Percentiles rank a stretch among this genome's conserved stretches.
Conservation (phyloP, 2,888 invertebrate genomes). For the Drosophila buzzatii region DNA sequence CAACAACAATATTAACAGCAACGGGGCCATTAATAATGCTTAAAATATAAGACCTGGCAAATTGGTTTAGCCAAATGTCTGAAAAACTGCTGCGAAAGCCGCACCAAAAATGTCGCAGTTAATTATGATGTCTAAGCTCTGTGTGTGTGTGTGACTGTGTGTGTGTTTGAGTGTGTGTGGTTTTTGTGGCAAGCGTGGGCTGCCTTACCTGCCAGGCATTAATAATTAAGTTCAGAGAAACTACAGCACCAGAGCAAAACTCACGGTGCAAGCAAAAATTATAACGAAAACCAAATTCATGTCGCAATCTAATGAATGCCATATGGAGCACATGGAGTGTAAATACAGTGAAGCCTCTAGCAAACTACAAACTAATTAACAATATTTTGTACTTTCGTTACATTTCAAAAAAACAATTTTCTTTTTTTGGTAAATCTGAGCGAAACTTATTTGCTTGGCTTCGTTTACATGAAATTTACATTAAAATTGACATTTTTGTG, state of each 20-base stretch:
- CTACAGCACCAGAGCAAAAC: background rate
- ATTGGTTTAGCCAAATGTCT: constrained; percentile 67
- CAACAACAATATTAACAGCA: constrained; percentile 25
- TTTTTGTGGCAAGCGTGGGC: constrained; percentile 11
- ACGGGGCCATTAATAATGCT: constrained; percentile 72
- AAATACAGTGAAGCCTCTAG: constrained; percentile 12
- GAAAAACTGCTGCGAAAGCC: constrained; percentile 49
- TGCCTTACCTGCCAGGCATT: constrained; percentile 47
- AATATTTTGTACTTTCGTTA: constrained; percentile 18
- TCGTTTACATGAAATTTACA: constrained; percentile 67
- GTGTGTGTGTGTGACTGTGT: background rate
- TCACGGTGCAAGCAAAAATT: constrained; percentile 8
- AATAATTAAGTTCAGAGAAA: constrained; percentile 51
- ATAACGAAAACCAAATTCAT: constrained; percentile 11
- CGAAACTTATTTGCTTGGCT: constrained; percentile 55
- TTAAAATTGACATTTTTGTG: constrained; percentile 71
- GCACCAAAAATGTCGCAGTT: constrained; percentile 68
- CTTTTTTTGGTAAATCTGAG: constrained; percentile 13
- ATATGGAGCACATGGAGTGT: background rate
- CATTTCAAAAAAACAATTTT: constrained; percentile 2
- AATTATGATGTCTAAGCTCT: constrained; percentile 68
- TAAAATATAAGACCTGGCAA: constrained; percentile 78
- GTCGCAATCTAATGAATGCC: constrained; percentile 11
- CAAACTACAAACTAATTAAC: constrained; percentile 61
- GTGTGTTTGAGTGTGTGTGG: background rate